Conservation (phyloP, 2,888 invertebrate genomes). For the Orchesellides sinensis region DNA sequence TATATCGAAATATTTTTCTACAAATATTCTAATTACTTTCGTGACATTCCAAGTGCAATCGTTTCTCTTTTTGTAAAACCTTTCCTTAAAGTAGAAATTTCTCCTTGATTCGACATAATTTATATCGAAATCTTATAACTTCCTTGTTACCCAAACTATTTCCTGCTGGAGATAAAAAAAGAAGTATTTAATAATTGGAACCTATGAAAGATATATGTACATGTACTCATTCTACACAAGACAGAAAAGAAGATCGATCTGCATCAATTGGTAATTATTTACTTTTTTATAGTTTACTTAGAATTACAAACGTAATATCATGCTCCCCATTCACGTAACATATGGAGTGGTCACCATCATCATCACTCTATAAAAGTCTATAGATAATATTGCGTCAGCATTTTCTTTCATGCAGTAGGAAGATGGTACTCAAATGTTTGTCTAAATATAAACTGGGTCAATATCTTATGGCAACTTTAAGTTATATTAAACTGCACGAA, state of each 20-base stretch:
- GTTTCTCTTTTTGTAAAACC: not conserved
- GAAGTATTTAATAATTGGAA: not conserved
- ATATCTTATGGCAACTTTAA: not conserved
- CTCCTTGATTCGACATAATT: not conserved
- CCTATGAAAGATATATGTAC: not conserved
- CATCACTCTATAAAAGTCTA: no score
- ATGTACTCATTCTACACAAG: no score
- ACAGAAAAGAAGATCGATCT: no score
- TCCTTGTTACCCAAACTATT: not conserved
- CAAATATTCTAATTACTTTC: no score
- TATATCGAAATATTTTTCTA: no score
- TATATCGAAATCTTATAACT: not conserved
- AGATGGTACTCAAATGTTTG: conserved; percentile 3
- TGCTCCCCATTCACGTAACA: no score
- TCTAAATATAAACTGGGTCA: conserved; percentile 27
- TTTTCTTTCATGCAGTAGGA: not conserved
- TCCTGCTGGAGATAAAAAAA: not conserved
- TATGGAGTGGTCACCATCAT: no score
- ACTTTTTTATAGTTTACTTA: no score
- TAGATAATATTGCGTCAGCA: not conserved
- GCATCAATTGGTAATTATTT: no score
- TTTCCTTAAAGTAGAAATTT: no score
- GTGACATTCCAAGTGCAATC: not conserved
- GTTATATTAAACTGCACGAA: not conserved
- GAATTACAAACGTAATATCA: no score